Conservation (phyloP, 2,888 invertebrate species). For the Ophion ellenae region DNA sequence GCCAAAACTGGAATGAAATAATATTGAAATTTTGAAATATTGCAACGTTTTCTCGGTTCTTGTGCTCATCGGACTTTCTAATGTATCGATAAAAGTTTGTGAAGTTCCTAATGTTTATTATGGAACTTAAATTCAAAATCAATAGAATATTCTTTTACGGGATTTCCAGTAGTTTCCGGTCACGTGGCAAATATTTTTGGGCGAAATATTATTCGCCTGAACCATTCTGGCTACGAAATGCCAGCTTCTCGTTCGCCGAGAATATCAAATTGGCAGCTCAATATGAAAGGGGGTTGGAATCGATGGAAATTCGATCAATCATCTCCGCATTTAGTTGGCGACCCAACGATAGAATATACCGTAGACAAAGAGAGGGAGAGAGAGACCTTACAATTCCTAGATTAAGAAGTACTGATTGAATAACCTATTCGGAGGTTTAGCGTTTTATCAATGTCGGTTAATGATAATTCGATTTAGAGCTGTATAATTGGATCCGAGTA, state of each 20-base stretch:
- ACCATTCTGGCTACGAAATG: not conserved
- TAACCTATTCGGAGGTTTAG: constrained; percentile 36
- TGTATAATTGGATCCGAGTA: constrained; percentile 40
- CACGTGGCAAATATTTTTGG: not conserved
- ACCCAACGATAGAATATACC: constrained; percentile 18
- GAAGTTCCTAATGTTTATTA: not conserved
- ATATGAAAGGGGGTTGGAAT: constrained; percentile 14
- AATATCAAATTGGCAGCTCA: constrained; percentile 1
- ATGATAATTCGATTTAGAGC: constrained; percentile 40
- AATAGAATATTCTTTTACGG: not conserved
- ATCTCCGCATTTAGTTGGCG: constrained; percentile 35
- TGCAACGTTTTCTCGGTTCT: not conserved
- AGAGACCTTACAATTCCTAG: constrained; percentile 2
- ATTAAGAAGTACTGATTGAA: constrained; percentile 31
- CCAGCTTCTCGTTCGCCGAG: constrained; percentile 3
- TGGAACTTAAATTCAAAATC: not conserved
- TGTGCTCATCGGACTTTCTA: not conserved
- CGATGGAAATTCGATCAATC: constrained; percentile 57
- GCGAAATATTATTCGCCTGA: not conserved
- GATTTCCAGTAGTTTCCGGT: not conserved
- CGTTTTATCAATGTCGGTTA: constrained; percentile 52
- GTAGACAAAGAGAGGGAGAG: constrained; percentile 3
- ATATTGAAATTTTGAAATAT: not conserved
- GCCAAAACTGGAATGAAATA: not conserved
- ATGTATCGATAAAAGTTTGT: not conserved